phyloP scores from a whole-genome alignment of 2,888 invertebrate species.

The Synergus itoensis region DNA sequence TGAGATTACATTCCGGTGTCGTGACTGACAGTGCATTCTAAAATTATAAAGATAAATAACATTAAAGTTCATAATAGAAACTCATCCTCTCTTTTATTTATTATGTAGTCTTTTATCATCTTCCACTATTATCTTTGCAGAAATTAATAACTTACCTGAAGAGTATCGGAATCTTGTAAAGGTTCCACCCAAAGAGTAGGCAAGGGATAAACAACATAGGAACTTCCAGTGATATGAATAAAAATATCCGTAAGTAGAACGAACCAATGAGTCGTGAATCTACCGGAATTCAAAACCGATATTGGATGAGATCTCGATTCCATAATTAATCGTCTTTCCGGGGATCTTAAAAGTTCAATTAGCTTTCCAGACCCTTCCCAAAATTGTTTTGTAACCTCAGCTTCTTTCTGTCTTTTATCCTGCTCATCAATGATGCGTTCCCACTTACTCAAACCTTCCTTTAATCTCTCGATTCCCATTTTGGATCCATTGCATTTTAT shows the following conservation, averaged over 20 bases:
- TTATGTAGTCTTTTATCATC: not conserved
- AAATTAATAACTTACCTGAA: constrained; percentile 76
- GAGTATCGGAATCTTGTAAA: constrained; percentile 83
- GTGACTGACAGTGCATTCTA: constrained; percentile 84
- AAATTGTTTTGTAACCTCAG: constrained; percentile 85
- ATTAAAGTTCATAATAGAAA: not conserved
- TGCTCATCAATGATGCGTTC: constrained; percentile 83
- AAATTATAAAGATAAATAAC: constrained; percentile 47
- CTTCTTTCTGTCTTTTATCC: constrained; percentile 82
- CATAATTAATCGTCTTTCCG: constrained; percentile 86
- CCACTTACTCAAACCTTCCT: constrained; percentile 82
- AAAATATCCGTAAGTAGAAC: constrained; percentile 90
- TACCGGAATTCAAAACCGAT: constrained; percentile 84
- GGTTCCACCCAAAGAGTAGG: constrained; percentile 90
- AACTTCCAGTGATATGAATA: constrained; percentile 86
- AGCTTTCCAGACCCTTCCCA: constrained; percentile 86
- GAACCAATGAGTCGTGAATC: constrained; percentile 89
- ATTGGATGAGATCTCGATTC: constrained; percentile 88
- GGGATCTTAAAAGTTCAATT: constrained; percentile 82
- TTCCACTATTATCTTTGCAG: not conserved
- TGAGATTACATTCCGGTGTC: constrained; percentile 88
- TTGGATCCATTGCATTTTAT: constrained; percentile 77
- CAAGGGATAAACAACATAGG: constrained; percentile 84
- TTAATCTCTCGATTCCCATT: constrained; percentile 80
- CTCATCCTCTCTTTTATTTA: not conserved